A percentile compares a stretch with the other conserved stretches of the same genome.
These are phyloP conservation scores for Epinephelus cyanopodus DNA, from an alignment of 2,113 vertebrate genomes.

Conservation along the genomic window DNA sequence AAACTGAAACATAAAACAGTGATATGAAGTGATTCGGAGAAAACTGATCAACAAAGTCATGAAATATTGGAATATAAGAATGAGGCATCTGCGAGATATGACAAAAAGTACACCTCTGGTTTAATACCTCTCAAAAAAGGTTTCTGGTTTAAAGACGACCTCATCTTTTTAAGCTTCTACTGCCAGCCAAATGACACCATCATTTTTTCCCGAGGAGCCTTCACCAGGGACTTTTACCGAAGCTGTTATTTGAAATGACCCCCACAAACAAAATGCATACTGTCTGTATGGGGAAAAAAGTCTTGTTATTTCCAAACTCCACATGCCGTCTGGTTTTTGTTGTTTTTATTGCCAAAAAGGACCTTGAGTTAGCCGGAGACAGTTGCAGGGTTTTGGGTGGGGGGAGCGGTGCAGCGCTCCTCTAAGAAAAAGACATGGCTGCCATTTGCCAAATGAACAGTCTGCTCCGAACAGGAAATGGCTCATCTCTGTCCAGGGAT, in stretches of 20 bases:
- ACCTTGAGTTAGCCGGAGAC: constrained; percentile 46
- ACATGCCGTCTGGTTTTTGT: constrained; percentile 13
- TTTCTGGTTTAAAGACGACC: constrained; percentile 44
- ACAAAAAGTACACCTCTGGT: too few species aligned
- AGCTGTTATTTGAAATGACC: constrained; percentile 24
- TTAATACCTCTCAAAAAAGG: background rate
- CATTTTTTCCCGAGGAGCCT: background rate
- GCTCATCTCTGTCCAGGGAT: constrained; percentile 63
- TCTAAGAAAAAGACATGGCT: constrained; percentile 23
- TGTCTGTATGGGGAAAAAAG: constrained; percentile 24
- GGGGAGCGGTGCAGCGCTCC: background rate
- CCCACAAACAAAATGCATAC: background rate
- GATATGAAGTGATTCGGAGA: too few species aligned
- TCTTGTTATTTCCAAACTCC: constrained; percentile 44
- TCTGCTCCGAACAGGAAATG: constrained; percentile 66
- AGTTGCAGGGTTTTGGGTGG: constrained; percentile 18
- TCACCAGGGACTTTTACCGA: background rate
- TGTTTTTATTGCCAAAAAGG: constrained; percentile 36
- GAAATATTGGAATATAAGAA: too few species aligned
- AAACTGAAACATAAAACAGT: too few species aligned
- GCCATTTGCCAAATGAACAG: constrained; percentile 68
- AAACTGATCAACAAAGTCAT: too few species aligned
- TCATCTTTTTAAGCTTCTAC: constrained; percentile 14
- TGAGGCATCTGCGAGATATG: too few species aligned
- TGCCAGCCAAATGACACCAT: constrained; percentile 23